Evolutionary conservation across 1,140 invertebrate genomes (phyloP).

Genomic region (Nebria ingens): DNA sequence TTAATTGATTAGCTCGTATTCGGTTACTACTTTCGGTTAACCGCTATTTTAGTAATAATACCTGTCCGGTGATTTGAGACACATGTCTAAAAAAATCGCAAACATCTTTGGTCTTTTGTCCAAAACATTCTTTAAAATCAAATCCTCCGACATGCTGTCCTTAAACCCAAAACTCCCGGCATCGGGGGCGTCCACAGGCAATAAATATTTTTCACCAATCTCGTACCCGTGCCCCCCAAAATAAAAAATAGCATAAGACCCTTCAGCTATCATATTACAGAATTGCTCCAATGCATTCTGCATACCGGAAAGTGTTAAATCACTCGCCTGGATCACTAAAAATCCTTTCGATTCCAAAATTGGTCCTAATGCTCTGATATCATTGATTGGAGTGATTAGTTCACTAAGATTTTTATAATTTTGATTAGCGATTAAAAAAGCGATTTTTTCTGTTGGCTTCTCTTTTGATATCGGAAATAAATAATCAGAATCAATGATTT

Average conservation of each 20-base stretch:
- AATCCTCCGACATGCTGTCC: not conserved
- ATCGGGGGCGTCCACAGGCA: slow-evolving; percentile 3
- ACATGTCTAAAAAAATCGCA: slow-evolving; percentile 9
- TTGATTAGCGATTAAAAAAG: not conserved
- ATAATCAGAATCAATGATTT: not conserved
- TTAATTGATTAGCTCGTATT: too few species aligned
- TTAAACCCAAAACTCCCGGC: not conserved
- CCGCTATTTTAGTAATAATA: not conserved
- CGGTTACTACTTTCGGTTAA: too few species aligned
- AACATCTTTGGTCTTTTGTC: slow-evolving; percentile 5
- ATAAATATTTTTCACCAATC: not conserved
- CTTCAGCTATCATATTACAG: not conserved
- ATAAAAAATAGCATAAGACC: not conserved
- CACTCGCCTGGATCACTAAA: not conserved
- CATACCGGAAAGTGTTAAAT: not conserved
- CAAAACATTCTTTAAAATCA: not conserved
- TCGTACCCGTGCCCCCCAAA: slow-evolving; percentile 9
- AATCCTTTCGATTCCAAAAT: not conserved
- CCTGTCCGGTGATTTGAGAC: slow-evolving; percentile 3
- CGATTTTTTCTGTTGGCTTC: not conserved
- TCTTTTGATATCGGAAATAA: not conserved
- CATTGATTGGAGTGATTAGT: slow-evolving; percentile 6
- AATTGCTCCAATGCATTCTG: not conserved
- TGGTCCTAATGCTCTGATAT: not conserved
- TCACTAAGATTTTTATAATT: not conserved